These are phyloP conservation scores for Tenualosa thibaudeaui DNA, from an alignment of 2,797 vertebrate genomes.

Conservation along the genomic window DNA sequence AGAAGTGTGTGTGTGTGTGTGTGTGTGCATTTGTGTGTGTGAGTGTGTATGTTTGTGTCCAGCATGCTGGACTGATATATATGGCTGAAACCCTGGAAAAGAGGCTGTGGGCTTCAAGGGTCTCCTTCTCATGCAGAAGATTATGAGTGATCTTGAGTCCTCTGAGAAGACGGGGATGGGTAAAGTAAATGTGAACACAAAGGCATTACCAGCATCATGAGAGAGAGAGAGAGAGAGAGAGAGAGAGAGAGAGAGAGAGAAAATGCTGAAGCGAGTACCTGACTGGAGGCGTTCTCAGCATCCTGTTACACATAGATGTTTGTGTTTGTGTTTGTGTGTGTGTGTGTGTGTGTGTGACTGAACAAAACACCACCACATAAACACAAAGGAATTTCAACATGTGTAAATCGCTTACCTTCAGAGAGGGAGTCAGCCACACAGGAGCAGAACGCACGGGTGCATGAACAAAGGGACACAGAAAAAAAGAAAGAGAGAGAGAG, in stretches of 20 bases:
- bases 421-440: constrained; percentile 31
- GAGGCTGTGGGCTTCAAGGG: neutral
- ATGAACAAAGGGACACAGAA: neutral
- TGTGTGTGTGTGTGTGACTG: constrained; percentile 25
- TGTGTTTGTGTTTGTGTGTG: neutral
- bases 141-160: neutral
- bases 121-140: neutral
- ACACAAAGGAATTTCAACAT: neutral
- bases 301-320: neutral
- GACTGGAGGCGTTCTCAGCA: neutral
- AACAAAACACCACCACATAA: neutral
- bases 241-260: neutral
- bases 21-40: neutral
- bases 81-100: neutral
- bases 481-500: neutral
- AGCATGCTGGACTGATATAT: neutral
- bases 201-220: neutral
- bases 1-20: neutral
- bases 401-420: constrained; percentile 55
- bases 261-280: neutral
- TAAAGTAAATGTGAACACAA: neutral
- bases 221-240: neutral
- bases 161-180: neutral
- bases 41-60: neutral
- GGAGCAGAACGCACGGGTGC: neutral